Conservation (phyloP, 2,113 vertebrate species). For the Arvicanthis niloticus region DNA sequence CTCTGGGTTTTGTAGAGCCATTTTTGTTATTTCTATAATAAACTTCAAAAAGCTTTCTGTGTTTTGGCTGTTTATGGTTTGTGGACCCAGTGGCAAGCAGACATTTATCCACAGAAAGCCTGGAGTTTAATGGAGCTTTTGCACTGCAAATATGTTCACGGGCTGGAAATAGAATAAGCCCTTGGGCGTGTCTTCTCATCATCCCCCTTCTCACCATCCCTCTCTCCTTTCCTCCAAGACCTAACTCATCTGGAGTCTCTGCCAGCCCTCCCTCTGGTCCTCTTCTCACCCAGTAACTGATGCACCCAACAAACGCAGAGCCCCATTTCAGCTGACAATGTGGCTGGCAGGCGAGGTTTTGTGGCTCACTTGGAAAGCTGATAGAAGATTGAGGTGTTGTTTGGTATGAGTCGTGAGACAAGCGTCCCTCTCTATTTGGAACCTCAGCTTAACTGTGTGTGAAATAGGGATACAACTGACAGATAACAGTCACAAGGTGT, state of each 20-base stretch:
- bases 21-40: constrained; percentile 63
- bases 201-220: not conserved
- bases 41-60: constrained; percentile 48
- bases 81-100: constrained; percentile 29
- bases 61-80: constrained; percentile 45
- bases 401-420: not conserved
- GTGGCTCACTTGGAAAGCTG: constrained; percentile 20
- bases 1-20: not conserved
- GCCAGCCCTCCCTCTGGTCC: constrained; percentile 4
- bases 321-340: not conserved
- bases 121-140: constrained; percentile 46
- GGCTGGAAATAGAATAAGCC: constrained; percentile 35
- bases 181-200: not conserved
- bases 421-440: not conserved
- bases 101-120: constrained; percentile 52
- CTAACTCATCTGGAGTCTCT: not conserved
- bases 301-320: constrained; percentile 11
- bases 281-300: constrained; percentile 35
- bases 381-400: constrained; percentile 2
- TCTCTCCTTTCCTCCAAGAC: not conserved
- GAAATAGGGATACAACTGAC: not conserved
- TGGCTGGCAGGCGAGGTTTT: not conserved
- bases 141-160: not conserved
- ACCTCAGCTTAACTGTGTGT: not conserved
- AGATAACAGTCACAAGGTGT: not conserved